These are phyloP conservation scores for Dicyrtomina minuta DNA, from an alignment of 2,888 invertebrate genomes.

Conservation along the genomic window DNA sequence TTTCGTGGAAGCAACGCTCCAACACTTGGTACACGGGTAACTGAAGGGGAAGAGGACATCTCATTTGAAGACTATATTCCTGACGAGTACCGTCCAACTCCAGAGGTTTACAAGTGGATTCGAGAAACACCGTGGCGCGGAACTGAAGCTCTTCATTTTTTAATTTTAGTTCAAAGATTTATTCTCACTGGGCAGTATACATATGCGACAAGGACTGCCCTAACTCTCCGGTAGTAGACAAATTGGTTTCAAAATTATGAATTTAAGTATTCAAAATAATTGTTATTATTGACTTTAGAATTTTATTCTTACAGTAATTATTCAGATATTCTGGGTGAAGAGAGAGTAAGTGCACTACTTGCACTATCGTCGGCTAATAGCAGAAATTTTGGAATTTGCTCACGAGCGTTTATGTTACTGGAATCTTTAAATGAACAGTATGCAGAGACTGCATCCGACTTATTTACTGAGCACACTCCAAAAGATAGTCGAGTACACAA, in stretches of 20 bases:
- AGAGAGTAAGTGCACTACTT: slow-evolving; percentile 70
- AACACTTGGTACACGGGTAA: slow-evolving; percentile 36
- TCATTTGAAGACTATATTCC: slow-evolving; percentile 52
- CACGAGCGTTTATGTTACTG: slow-evolving; percentile 90
- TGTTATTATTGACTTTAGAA: neutral
- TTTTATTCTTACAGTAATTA: slow-evolving; percentile 65
- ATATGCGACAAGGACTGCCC: slow-evolving; percentile 47
- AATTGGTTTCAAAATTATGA: neutral
- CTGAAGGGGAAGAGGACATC: slow-evolving; percentile 50
- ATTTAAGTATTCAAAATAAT: neutral
- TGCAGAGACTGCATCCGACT: slow-evolving; percentile 81
- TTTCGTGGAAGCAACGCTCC: slow-evolving; percentile 39
- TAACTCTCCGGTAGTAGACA: slow-evolving; percentile 42
- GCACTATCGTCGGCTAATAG: slow-evolving; percentile 68
- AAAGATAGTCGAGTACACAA: slow-evolving; percentile 63
- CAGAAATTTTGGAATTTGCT: slow-evolving; percentile 79
- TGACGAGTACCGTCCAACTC: slow-evolving; percentile 48
- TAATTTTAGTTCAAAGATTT: slow-evolving; percentile 76
- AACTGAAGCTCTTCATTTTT: slow-evolving; percentile 83
- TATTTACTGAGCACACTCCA: slow-evolving; percentile 84
- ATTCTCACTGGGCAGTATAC: slow-evolving; percentile 64
- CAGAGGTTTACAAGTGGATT: slow-evolving; percentile 56
- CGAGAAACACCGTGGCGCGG: slow-evolving; percentile 79
- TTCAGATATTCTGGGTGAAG: slow-evolving; percentile 71
- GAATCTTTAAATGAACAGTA: slow-evolving; percentile 75